Evolutionary conservation across 37 sponge, comb jelly and placozoan species (phyloP).

Genomic region (Dysidea cf. avara): DNA sequence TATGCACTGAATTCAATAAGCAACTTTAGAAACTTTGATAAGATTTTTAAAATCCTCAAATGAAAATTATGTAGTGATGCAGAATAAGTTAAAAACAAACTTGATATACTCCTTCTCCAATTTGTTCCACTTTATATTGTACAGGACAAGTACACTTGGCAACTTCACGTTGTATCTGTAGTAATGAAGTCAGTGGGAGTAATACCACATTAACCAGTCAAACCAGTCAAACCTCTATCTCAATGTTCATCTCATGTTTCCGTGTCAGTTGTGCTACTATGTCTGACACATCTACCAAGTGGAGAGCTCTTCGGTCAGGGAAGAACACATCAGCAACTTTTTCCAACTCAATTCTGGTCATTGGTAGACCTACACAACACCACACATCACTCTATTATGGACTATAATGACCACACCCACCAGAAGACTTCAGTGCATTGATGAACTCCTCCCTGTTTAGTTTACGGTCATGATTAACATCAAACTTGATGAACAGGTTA

Average conservation of each 20-base stretch:
- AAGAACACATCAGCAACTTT: slow-evolving; percentile 70
- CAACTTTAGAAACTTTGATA: too few relatives aligned
- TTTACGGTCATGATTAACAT: slow-evolving; percentile 74
- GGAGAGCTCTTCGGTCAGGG: slow-evolving; percentile 37
- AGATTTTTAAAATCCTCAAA: too few relatives aligned
- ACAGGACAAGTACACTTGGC: slow-evolving; percentile 48
- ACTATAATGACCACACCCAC: slow-evolving; percentile 36
- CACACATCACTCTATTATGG: too few relatives aligned
- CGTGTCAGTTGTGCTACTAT: slow-evolving; percentile 39
- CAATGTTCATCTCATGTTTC: too few relatives aligned
- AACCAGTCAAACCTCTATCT: too few relatives aligned
- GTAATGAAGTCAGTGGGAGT: neutral
- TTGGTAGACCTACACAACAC: slow-evolving; percentile 61
- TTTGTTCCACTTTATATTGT: slow-evolving; percentile 42
- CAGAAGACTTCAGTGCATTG: slow-evolving; percentile 70
- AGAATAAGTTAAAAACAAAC: slow-evolving; percentile 28
- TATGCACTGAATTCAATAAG: too few relatives aligned
- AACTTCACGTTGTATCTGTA: slow-evolving; percentile 61
- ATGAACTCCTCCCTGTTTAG: slow-evolving; percentile 80
- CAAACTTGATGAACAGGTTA: slow-evolving; percentile 78
- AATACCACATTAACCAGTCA: too few relatives aligned
- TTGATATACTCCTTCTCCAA: slow-evolving; percentile 74
- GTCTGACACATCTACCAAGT: slow-evolving; percentile 48
- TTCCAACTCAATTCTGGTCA: slow-evolving; percentile 74
- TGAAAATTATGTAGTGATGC: too few relatives aligned